These are phyloP conservation scores for Drosophila quasianomalipes DNA, from an alignment of 2,888 invertebrate genomes.

Conservation along the genomic window DNA sequence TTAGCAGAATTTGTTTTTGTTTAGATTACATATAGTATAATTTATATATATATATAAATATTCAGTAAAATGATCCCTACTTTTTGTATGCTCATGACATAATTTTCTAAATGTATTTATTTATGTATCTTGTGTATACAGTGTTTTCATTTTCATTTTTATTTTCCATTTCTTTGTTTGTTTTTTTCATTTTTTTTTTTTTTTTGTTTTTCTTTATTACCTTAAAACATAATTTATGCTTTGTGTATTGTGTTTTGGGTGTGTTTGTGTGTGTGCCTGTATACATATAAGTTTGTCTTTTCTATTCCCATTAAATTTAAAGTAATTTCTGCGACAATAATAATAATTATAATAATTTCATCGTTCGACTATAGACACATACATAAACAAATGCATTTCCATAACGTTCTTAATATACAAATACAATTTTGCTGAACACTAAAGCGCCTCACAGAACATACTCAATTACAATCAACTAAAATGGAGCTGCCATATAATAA, in stretches of 20 bases:
- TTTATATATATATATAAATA: conserved; percentile 50
- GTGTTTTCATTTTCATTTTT: conserved; percentile 13
- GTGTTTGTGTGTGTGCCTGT: conserved; percentile 23
- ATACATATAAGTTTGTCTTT: conserved; percentile 43
- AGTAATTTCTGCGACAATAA: conserved; percentile 78
- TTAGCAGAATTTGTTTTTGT: conserved; percentile 62
- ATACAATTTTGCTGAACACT: conserved; percentile 72
- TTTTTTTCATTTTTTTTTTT: not conserved
- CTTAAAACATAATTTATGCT: conserved; percentile 61
- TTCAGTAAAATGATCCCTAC: conserved; percentile 83
- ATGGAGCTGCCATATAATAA: conserved; percentile 59
- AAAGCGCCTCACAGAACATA: conserved; percentile 67
- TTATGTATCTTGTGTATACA: conserved; percentile 61
- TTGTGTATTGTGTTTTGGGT: conserved; percentile 16
- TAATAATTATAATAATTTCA: conserved; percentile 61
- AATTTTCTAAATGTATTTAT: conserved; percentile 69
- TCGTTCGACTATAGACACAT: conserved; percentile 63
- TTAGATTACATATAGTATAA: conserved; percentile 63
- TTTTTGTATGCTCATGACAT: conserved; percentile 80
- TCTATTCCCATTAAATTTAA: conserved; percentile 65
- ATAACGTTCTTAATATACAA: conserved; percentile 57
- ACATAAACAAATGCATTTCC: conserved; percentile 69
- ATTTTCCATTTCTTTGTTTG: conserved; percentile 31
- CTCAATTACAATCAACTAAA: conserved; percentile 52
- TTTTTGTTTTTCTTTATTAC: conserved; percentile 41